These are phyloP conservation scores for Coptodon rendalli DNA, from an alignment of 2,113 vertebrate genomes.

Conservation along the genomic window DNA sequence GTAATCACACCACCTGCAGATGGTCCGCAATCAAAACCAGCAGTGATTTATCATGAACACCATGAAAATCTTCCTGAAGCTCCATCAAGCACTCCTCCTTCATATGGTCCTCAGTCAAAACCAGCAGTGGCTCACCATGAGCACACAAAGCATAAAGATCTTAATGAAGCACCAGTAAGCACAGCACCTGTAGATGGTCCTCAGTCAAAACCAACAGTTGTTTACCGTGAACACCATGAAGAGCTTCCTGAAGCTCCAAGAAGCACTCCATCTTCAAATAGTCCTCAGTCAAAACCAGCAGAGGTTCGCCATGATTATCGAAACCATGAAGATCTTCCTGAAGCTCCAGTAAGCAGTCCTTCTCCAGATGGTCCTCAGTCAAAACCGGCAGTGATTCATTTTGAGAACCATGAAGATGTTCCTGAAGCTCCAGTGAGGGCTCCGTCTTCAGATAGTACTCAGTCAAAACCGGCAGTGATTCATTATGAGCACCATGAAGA, in stretches of 20 bases:
- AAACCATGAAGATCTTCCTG: background rate
- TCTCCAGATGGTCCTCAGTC: too few species aligned
- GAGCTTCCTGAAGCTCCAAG: background rate
- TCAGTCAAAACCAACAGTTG: background rate
- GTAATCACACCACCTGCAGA: background rate
- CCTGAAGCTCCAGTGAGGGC: accelerated
- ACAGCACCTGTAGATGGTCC: background rate
- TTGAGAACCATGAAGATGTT: background rate
- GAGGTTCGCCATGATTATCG: background rate
- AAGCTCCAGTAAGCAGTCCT: too few species aligned
- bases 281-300: background rate
- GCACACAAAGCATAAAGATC: background rate
- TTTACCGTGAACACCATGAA: background rate
- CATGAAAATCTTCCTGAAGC: background rate
- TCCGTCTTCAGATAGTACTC: accelerated
- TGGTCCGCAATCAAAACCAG: background rate
- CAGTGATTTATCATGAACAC: background rate
- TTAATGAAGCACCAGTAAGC: background rate
- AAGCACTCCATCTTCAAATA: background rate
- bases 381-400: too few species aligned
- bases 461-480: background rate
- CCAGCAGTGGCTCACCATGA: background rate
- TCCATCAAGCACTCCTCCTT: background rate
- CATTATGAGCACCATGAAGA: background rate
- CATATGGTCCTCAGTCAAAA: background rate